Evolutionary conservation across 2,888 invertebrate species (phyloP), one percentile per base, ranked within the genome.

Genomic region (Drosophila neotestacea): DNA sequence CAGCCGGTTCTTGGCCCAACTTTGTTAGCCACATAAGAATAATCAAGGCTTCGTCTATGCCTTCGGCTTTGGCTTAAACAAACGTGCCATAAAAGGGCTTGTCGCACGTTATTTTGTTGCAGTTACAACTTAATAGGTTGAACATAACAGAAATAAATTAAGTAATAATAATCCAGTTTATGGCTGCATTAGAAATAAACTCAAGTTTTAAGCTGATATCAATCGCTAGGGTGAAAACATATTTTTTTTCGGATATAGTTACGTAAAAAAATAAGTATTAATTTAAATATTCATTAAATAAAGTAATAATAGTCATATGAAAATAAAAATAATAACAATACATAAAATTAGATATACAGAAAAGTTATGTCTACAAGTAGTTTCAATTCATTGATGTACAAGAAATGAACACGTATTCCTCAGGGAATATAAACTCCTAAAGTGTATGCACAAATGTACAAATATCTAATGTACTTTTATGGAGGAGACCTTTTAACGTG

Each of bases 1-100:
- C 56, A 65, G 65, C 67, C 67, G 65, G 67, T 67, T 67, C 55
- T 65, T 36, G 55, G 28, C 48, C 38, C 51, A 50, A 44, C 60
- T 63, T 44, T 9, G 34, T 48, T 58, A 30, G 48, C 46, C n/a
- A 38, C 51, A 51, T n/a, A 13, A 9, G 52, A 39, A 39, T 52
- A 52, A 30, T 52, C 39, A 46, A 46, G 46, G 36, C 56, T 46
- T 22, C 5, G 10, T 22, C 34, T 16, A 16, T 16, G 6, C 30
- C 48, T 34, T 36, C 36, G 36, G 13, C 47, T 47, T 39, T 22
- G 39, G 38, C 44, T 51, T 4, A 32, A 42, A 27, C 27, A 34
- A 41, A 22, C 27, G 30, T 22, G 38, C 16, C 47, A 10, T 56
- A 16, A 58, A 64, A 58, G 48, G 58, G 58, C 46, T 38, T 46